Base-by-base conservation (phyloP, 2,888 invertebrate species). In the Campoplex capitator region DNA sequence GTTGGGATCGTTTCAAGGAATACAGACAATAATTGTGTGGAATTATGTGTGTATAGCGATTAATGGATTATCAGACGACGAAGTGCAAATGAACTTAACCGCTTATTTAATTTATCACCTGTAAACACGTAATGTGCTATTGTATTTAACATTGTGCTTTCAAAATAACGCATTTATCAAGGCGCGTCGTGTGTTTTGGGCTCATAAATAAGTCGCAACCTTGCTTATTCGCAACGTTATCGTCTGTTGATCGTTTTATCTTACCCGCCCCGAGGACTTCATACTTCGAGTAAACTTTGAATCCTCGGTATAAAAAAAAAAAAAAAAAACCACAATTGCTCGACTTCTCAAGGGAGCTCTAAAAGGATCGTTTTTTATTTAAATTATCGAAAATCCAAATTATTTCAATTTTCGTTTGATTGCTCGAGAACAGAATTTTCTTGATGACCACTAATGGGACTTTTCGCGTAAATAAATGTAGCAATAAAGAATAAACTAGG, bases 401-500 rank as follows among this genome's bases (percentile, higher is more conserved):
- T 11, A 58, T 28, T 58, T 28, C 3, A 62, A 13, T 1, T 16
- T 13, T 32, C 6, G 32, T 62, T 62, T 16, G 16, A 16, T 62
- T 32, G 28, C 23, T 13, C 4, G 54, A 48, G 48, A 7, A 51
- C 16, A 32, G 16, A 0, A 7, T 48, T 48, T 38, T 38, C 38
- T n/a, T 48, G 23, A n/a, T n/a, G 32, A 23, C n/a, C 23, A 38
- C 42, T 8, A 56, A 58, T 28, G 23, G 13, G 11, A 32, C 18
- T 42, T 42, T 68, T 56, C 45, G 4, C 74, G 38, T 54, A 74
- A 79, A 38, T 45, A 9, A 79, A 35, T 62, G 18, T 68, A 58
- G 70, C 35, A 67, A 76, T 62, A 51, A 38, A 75, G 65, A 35
- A 48, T 23, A 42, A 48, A 42, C 23, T 6, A 38, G 58, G 51